A percentile compares a stretch with the other conserved stretches of the same genome.
Evolutionary conservation across 2,113 vertebrate genomes (phyloP).

Genomic region (Brachypteracias leptosomus): DNA sequence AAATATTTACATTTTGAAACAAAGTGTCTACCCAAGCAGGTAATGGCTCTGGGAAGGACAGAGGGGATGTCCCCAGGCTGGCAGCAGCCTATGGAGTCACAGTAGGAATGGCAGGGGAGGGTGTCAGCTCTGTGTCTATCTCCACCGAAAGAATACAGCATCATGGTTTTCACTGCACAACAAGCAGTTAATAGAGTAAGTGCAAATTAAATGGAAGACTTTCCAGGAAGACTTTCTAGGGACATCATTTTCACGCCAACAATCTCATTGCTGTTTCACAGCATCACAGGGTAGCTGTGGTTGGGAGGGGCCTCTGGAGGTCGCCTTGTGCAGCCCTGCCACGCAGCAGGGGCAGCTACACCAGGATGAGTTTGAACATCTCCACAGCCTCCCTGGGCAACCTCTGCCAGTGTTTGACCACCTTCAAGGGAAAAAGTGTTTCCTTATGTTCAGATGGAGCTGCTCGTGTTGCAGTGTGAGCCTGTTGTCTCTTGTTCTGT

Average conservation of each 20-base stretch:
- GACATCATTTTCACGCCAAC: not conserved
- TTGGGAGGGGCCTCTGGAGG: not conserved
- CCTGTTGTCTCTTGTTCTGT: not conserved
- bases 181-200: not conserved
- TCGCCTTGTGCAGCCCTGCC: not conserved
- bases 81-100: slow-evolving; percentile 8
- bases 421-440: not conserved
- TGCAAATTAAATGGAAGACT: not conserved
- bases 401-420: not conserved
- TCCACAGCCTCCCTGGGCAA: not conserved
- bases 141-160: not conserved
- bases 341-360: not conserved
- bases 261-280: not conserved
- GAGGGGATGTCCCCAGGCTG: not conserved
- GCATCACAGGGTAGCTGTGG: not conserved
- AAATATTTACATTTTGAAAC: slow-evolving; percentile 3
- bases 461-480: not conserved
- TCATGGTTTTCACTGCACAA: not conserved
- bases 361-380: not conserved
- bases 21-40: slow-evolving; percentile 37
- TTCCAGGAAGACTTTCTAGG: not conserved
- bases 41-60: slow-evolving; percentile 17
- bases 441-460: not conserved
- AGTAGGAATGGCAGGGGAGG: not conserved
- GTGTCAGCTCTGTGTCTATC: not conserved